Evolutionary conservation across 2,888 invertebrate species (phyloP), one percentile per base, ranked within the genome.

Genomic region (Acleris cristana): DNA sequence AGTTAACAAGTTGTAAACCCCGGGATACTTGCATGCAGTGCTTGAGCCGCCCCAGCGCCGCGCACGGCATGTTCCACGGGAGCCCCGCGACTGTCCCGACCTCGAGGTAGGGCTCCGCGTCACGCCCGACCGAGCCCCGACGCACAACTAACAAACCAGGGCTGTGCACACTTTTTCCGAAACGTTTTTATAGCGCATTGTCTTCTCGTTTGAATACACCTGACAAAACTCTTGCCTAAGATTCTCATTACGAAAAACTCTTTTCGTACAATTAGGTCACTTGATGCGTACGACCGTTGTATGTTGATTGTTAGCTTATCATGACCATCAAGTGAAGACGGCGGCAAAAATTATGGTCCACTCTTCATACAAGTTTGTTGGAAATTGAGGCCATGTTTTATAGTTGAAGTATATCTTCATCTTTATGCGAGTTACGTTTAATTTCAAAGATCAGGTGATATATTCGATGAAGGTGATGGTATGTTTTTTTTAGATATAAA

Each of bases 11-110:
- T 18, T 16, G 59, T 61, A 64, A 64, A 70, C 30, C 18, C n/a
- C 69, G 64, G 70, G 79, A 89, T 92, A 92, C 92, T 92, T 91
- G 90, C 92, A 92, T 83, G 83, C 88, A 82, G 77, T 84, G 82
- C 74, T 87, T 89, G 74, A 92, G 78, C 62, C 87, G 82, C 72
- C 79, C 77, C 56, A 86, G 83, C 70, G 87, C 84, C 65, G 85
- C 83, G 80, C 92, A 92, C 83, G 90, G 92, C 92, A 92, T 92
- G 84, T 79, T 79, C 79, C 84, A 79, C 80, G 81, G 83, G 84
- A 82, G 79, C 76, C 78, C 76, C 76, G 72, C 70, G 72, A 73
- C 73, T 69, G 71, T 73, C 73, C 65, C 67, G 75, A 72, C 71
- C 73, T 72, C 72, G 80, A 82, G 56, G 52, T 45, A n/a, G 44